Base-by-base conservation (phyloP, 2,113 vertebrate genomes). In the Oxyruncus cristatus region DNA sequence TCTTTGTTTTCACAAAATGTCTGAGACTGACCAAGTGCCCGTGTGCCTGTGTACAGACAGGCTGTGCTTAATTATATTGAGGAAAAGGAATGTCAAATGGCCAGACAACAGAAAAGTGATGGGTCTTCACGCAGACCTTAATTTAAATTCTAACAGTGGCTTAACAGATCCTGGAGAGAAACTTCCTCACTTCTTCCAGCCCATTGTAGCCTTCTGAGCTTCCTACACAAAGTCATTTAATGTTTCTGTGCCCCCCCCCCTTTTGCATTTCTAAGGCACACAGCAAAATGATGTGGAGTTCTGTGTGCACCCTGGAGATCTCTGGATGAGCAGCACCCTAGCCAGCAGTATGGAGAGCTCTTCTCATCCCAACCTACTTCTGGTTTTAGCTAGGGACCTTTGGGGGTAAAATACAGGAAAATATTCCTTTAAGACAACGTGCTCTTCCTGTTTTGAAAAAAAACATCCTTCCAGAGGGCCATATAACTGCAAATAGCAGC, bases 321-420 rank as follows among this genome's bases (percentile, higher is more conserved):
- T 39, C 1, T 2, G 30, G 26, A 23, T 52, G 53, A 77, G 53
- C 22, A 89, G 59, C 65, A 70, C 28, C 42, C 12, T 3, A 37
- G n/a, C 8, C 46, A 56, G 46, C 9, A 61, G 24, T 1, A 37
- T 4, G 0, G 0, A 19, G 30, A 84, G 28, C 23, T 63, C 46
- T 16, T 39, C 28, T 68, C 65, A 83, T 58, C 55, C 8, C n/a
- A 66, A 0, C 16, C 12, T 59, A 9, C 37, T 55, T 28, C 53
- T 78, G n/a, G 9, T 12, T 66, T 70, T 17, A 19, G 11, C 39
- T 11, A 47, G 6, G 20, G 59, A 79, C 5, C 5, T 73, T 23
- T 9, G 26, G 8, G 30, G 14, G 22, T 12, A 33, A 9, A 75
- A 67, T 5, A 42, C 2, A 30, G 9, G 16, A 18, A 80, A 76